Conservation (phyloP, 2,797 vertebrate species). For the Trichosurus vulpecula region DNA sequence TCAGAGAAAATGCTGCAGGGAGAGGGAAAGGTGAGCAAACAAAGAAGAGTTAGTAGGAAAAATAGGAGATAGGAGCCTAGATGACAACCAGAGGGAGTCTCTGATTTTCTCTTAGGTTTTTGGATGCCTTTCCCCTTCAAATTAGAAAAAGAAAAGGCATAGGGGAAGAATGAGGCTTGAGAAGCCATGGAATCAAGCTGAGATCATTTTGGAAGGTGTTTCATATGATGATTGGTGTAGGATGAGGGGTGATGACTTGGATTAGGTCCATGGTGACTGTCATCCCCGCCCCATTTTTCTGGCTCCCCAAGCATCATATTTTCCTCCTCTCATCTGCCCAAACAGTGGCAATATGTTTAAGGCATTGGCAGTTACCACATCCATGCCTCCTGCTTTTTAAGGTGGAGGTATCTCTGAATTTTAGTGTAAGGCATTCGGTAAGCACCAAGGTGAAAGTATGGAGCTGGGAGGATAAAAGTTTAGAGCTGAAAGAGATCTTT, state of each 20-base stretch:
- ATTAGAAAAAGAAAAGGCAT: neutral
- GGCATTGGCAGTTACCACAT: neutral
- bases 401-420: neutral
- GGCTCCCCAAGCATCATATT: neutral
- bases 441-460: neutral
- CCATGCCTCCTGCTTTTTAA: neutral
- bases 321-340: neutral
- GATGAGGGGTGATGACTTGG: neutral
- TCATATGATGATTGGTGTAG: neutral
- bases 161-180: neutral
- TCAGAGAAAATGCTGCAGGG: neutral
- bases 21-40: neutral
- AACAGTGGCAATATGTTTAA: neutral
- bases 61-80: neutral
- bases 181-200: neutral
- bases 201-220: neutral
- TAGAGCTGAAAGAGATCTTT: neutral
- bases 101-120: neutral
- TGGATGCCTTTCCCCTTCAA: neutral
- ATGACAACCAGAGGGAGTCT: neutral
- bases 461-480: neutral
- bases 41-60: neutral
- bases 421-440: too few species aligned
- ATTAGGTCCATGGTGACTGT: neutral
- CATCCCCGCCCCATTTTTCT: neutral